Percentiles rank a stretch among this genome's conserved stretches.
Conservation (phyloP, 2,113 vertebrate genomes). For the Psettodes erumei region DNA sequence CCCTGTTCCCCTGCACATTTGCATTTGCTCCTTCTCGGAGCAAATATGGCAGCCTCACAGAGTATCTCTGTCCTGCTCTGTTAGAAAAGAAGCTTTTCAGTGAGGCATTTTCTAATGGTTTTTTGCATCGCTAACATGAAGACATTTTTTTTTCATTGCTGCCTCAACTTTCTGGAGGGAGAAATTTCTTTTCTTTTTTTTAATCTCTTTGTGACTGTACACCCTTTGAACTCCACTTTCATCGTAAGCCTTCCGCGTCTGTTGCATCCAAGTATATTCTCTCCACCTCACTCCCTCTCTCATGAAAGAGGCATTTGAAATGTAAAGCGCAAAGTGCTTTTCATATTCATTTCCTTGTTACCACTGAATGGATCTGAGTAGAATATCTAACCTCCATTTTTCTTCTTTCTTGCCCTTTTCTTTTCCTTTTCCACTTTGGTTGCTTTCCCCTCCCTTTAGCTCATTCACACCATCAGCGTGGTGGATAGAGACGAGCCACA, state of each 20-base stretch:
- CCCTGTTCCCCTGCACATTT: slow-evolving; percentile 36
- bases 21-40: slow-evolving; percentile 19
- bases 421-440: slow-evolving; percentile 14
- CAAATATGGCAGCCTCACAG: slow-evolving; percentile 3
- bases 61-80: slow-evolving; percentile 12
- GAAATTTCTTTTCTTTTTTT: not conserved
- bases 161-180: slow-evolving; percentile 41
- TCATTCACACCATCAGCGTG: slow-evolving; percentile 98
- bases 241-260: slow-evolving; percentile 31
- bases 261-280: slow-evolving; percentile 30
- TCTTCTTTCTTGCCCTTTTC: slow-evolving; percentile 3
- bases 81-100: slow-evolving; percentile 18
- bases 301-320: slow-evolving; percentile 58
- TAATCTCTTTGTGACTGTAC: slow-evolving; percentile 41
- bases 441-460: slow-evolving; percentile 74
- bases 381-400: slow-evolving; percentile 33
- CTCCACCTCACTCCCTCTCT: slow-evolving; percentile 22
- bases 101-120: slow-evolving; percentile 19
- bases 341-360: slow-evolving; percentile 45
- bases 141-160: slow-evolving; percentile 16
- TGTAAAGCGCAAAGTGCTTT: slow-evolving; percentile 44
- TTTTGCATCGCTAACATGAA: slow-evolving; percentile 44
- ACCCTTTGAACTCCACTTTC: slow-evolving; percentile 45
- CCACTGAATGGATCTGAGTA: slow-evolving; percentile 30
- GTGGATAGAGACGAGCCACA: slow-evolving; percentile 96